Evolutionary conservation across 2,113 vertebrate genomes (phyloP).

Genomic region (Antigone vipio): DNA sequence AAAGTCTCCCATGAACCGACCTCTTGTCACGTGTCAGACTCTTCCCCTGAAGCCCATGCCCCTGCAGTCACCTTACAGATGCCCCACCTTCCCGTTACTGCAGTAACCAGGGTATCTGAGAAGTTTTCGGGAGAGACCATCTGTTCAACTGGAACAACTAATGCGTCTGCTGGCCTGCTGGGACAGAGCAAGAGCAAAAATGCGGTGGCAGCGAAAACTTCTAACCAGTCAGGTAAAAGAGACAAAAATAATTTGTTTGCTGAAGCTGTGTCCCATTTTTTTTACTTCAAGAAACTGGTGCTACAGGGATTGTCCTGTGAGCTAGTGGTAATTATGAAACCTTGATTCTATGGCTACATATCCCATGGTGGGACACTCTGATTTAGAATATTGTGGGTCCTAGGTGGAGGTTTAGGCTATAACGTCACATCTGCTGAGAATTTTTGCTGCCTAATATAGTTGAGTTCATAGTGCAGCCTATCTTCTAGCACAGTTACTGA

Average conservation of each 20-base stretch:
- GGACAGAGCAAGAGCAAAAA: constrained; percentile 52
- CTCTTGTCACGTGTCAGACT: neutral
- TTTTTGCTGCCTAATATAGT: neutral
- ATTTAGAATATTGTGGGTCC: neutral
- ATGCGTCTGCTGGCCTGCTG: constrained; percentile 48
- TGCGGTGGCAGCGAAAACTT: constrained; percentile 67
- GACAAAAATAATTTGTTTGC: neutral
- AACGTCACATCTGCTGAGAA: neutral
- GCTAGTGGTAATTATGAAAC: neutral
- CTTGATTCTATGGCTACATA: neutral
- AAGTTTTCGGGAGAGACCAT: constrained; percentile 68
- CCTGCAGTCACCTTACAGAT: constrained; percentile 78
- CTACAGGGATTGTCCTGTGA: neutral
- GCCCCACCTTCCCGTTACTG: constrained; percentile 83
- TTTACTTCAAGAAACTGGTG: neutral
- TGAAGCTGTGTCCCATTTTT: neutral
- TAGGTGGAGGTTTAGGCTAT: neutral
- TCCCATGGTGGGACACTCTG: neutral
- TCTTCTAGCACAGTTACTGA: neutral
- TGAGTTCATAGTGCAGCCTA: neutral
- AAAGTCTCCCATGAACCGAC: neutral
- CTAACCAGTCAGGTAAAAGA: constrained; percentile 75
- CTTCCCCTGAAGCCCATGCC: constrained; percentile 72
- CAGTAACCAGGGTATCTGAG: constrained; percentile 79
- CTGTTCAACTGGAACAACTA: constrained; percentile 61